These are phyloP conservation scores for Paramacrobiotus metropolitanus DNA, from an alignment of 1,140 invertebrate genomes.

Conservation along the genomic window DNA sequence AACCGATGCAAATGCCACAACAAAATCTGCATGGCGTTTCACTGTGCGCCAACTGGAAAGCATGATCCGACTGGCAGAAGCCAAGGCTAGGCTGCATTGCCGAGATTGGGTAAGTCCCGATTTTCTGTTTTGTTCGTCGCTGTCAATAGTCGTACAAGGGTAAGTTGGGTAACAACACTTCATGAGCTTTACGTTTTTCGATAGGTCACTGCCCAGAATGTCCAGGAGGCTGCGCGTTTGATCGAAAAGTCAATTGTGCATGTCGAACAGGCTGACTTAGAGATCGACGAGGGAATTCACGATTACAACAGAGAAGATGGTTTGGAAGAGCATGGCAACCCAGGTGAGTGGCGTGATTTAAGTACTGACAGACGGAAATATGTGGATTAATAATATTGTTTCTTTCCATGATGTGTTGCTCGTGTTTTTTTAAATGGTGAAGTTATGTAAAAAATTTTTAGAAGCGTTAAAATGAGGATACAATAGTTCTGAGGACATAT, in stretches of 20 bases:
- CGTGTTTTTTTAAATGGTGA: no score
- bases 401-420: no score
- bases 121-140: conserved; percentile 10
- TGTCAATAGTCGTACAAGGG: no score
- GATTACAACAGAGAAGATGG: no score
- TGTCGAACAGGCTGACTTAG: conserved; percentile 89
- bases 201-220: conserved; percentile 48
- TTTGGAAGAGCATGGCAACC: no score
- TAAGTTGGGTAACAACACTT: no score
- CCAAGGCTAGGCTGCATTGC: conserved; percentile 84
- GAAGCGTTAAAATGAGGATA: no score
- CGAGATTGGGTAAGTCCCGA: conserved; percentile 43
- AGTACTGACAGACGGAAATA: no score
- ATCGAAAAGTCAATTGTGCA: conserved; percentile 95
- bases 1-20: conserved; percentile 45
- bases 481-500: no score
- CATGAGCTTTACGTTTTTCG: conserved; percentile 9
- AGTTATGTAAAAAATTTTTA: no score
- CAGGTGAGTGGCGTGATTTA: no score
- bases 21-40: conserved; percentile 62
- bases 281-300: conserved; percentile 66
- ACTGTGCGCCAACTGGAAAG: conserved; percentile 98
- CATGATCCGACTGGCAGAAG: conserved; percentile 83
- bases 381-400: no score
- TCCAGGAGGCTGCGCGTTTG: conserved; percentile 73